Conservation (phyloP, 2,888 invertebrate species). For the Xylocampa areola region DNA sequence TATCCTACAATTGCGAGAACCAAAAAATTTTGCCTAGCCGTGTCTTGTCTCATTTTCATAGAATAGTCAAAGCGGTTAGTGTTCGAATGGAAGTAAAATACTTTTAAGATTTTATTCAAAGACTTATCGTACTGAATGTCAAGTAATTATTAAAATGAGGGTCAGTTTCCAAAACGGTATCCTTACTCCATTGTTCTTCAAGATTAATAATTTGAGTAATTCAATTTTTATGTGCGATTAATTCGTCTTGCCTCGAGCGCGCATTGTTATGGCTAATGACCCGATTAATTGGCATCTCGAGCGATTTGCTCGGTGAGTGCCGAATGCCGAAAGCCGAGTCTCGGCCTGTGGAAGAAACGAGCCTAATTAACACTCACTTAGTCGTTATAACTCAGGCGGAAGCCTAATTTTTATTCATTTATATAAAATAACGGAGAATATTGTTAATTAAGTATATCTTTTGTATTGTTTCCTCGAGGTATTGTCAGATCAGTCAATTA, state of each 20-base stretch:
- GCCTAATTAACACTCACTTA: slow-evolving; percentile 52
- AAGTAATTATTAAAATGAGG: slow-evolving; percentile 6
- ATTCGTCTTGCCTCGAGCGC: slow-evolving; percentile 36
- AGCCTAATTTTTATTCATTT: slow-evolving; percentile 8
- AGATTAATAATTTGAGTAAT: slow-evolving; percentile 52
- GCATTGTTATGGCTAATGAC: slow-evolving; percentile 61
- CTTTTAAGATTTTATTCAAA: slow-evolving; percentile 1
- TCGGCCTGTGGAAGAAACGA: slow-evolving; percentile 26
- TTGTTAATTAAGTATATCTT: slow-evolving; percentile 1
- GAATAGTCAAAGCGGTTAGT: too few species aligned
- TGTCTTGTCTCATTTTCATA: too few species aligned
- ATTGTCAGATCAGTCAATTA: too few species aligned
- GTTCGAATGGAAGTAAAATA: slow-evolving; percentile 2
- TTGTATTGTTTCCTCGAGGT: neutral
- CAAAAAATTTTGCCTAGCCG: too few species aligned
- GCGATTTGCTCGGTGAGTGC: slow-evolving; percentile 54
- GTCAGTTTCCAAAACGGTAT: slow-evolving; percentile 20
- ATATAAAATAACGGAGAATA: neutral
- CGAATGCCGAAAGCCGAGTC: slow-evolving; percentile 29
- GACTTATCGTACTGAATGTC: slow-evolving; percentile 22
- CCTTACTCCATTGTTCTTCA: slow-evolving; percentile 41
- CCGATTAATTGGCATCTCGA: slow-evolving; percentile 63
- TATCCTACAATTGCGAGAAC: too few species aligned
- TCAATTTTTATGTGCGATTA: slow-evolving; percentile 58
- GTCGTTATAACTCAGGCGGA: slow-evolving; percentile 12